Conservation (phyloP, 1,140 invertebrate species). For the Drosophila nigrodunni region DNA sequence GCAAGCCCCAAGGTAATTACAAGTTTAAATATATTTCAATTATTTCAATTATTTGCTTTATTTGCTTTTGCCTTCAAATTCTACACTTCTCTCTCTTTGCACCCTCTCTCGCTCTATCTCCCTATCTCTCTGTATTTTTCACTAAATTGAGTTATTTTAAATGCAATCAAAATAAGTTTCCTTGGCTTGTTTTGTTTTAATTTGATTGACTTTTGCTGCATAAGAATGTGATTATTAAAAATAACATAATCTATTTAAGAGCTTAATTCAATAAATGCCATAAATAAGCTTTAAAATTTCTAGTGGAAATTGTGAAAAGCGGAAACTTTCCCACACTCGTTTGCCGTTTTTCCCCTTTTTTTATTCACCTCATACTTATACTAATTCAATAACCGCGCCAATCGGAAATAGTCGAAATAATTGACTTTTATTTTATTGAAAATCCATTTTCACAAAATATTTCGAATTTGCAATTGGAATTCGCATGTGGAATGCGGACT, state of each 20-base stretch:
- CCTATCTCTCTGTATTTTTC: neutral
- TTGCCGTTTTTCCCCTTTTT: neutral
- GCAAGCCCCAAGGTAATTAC: constrained; percentile 74
- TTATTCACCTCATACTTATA: constrained; percentile 4
- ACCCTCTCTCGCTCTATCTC: neutral
- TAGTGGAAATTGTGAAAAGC: neutral
- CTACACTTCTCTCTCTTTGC: neutral
- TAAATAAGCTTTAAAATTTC: neutral
- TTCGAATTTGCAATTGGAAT: neutral
- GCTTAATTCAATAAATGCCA: neutral
- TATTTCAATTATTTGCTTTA: constrained; percentile 16
- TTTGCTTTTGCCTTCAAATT: constrained; percentile 15
- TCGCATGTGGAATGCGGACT: neutral
- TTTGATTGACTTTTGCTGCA: constrained; percentile 1
- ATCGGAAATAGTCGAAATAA: constrained; percentile 10
- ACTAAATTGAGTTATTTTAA: constrained; percentile 12
- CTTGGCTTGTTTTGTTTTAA: neutral
- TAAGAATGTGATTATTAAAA: neutral
- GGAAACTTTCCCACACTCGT: neutral
- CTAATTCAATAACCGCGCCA: constrained; percentile 3
- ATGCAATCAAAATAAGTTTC: constrained; percentile 2
- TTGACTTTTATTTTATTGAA: constrained; percentile 4
- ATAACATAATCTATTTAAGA: neutral
- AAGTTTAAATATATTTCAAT: constrained; percentile 33
- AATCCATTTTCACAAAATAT: constrained; percentile 1